Evolutionary conservation across 2,888 invertebrate species (phyloP).

Genomic region (Parochlus steinenii): DNA sequence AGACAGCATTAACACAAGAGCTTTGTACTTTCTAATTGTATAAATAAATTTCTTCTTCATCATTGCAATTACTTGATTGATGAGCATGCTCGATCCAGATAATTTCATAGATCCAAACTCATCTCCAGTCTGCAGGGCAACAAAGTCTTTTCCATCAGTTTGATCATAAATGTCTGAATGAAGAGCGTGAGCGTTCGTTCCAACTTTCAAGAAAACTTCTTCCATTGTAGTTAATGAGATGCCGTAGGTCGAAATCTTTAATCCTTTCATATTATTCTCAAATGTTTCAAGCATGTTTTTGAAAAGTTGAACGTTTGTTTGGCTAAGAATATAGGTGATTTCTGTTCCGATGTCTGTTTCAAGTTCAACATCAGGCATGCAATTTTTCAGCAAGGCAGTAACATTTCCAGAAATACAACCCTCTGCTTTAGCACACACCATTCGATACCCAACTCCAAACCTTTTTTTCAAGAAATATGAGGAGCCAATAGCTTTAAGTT

Average conservation of each 20-base stretch:
- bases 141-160: too few relatives aligned
- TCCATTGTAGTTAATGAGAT: conserved; percentile 74
- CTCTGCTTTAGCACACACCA: conserved; percentile 39
- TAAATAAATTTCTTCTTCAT: conserved; percentile 46
- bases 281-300: conserved; percentile 50
- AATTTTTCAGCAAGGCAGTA: conserved; percentile 40
- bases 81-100: conserved; percentile 24
- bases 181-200: conserved; percentile 28
- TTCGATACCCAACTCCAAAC: conserved; percentile 71
- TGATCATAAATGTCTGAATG: not conserved
- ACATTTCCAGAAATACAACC: conserved; percentile 34
- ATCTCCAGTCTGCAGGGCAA: too few relatives aligned
- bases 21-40: conserved; percentile 40
- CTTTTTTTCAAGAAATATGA: conserved; percentile 68
- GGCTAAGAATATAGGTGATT: conserved; percentile 49
- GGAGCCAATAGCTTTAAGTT: conserved; percentile 63
- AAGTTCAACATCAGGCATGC: conserved; percentile 46
- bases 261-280: conserved; percentile 37
- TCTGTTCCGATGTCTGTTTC: conserved; percentile 62
- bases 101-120: too few relatives aligned
- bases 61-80: conserved; percentile 49
- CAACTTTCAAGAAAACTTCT: conserved; percentile 69
- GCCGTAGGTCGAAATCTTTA: conserved; percentile 63
- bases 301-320: conserved; percentile 42
- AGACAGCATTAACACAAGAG: too few relatives aligned